These are phyloP conservation scores for Tiaroga cobitis DNA, from an alignment of 2,797 vertebrate species.

Conservation along the genomic window DNA sequence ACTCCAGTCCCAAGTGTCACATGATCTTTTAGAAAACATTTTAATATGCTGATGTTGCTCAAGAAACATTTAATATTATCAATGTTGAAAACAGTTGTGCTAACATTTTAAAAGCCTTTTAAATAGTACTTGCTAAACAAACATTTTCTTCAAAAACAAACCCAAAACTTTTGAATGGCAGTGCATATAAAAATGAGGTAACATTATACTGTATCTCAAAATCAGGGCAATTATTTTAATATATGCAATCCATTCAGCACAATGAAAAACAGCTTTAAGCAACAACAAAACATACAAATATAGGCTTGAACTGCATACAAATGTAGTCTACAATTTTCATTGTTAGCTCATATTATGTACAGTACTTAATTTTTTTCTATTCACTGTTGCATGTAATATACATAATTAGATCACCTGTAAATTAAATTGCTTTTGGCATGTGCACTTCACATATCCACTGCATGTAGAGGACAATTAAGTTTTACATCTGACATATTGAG, in stretches of 20 bases:
- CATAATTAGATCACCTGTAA: background rate
- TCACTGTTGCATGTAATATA: too few species aligned
- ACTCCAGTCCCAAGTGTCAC: background rate
- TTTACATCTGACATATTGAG: slow-evolving; percentile 15
- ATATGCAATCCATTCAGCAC: slow-evolving; percentile 8
- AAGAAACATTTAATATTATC: background rate
- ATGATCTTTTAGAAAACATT: background rate
- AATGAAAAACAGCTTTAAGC: slow-evolving; percentile 16
- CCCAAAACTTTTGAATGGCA: background rate
- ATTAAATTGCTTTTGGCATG: background rate
- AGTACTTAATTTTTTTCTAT: background rate
- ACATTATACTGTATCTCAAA: background rate
- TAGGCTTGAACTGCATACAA: slow-evolving; percentile 22
- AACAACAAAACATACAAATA: slow-evolving; percentile 31
- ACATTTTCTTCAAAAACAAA: background rate
- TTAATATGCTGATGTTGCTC: background rate
- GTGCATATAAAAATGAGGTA: background rate
- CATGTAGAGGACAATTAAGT: background rate
- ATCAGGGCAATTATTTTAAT: slow-evolving; percentile 4
- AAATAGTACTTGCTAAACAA: background rate
- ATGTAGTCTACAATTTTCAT: background rate
- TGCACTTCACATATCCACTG: background rate
- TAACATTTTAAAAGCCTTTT: background rate
- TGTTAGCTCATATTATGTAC: slow-evolving; percentile 17
- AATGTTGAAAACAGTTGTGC: background rate